Conservation (phyloP, 2,113 vertebrate genomes). For the Nothobranchius furzeri region DNA sequence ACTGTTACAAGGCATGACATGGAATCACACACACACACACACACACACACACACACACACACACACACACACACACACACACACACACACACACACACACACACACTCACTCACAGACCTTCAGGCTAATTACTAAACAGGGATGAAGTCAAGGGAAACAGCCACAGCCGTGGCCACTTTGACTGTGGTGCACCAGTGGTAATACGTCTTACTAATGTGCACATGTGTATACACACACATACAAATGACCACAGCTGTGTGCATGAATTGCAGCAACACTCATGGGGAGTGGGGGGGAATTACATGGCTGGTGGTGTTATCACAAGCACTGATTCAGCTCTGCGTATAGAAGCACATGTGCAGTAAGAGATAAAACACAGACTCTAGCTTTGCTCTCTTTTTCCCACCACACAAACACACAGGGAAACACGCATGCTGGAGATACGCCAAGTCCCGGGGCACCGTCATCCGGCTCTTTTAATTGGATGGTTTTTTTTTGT, state of each 20-base stretch:
- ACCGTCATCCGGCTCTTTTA: conserved; percentile 61
- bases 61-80: conserved; percentile 33
- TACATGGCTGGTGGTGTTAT: conserved; percentile 49
- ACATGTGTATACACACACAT: conserved; percentile 8
- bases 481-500: conserved; percentile 64
- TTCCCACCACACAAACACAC: conserved; percentile 6
- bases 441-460: conserved; percentile 44
- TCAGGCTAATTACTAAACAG: conserved; percentile 74
- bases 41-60: conserved; percentile 30
- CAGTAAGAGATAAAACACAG: conserved; percentile 59
- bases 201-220: conserved; percentile 55
- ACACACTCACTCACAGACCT: conserved; percentile 45
- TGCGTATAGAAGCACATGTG: conserved; percentile 52
- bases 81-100: conserved; percentile 35
- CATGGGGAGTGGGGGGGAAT: conserved; percentile 21
- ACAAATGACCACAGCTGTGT: conserved; percentile 17
- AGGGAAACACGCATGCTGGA: conserved; percentile 19
- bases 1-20: too few relatives aligned
- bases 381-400: conserved; percentile 9
- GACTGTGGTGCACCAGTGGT: conserved; percentile 61
- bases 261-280: conserved; percentile 1
- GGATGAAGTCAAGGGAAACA: conserved; percentile 57
- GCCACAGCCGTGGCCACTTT: conserved; percentile 60
- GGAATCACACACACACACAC: conserved; percentile 25
- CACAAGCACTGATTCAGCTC: conserved; percentile 50